Evolutionary conservation across 2,888 invertebrate genomes (phyloP).

Genomic region (Drosophila setosimentum): DNA sequence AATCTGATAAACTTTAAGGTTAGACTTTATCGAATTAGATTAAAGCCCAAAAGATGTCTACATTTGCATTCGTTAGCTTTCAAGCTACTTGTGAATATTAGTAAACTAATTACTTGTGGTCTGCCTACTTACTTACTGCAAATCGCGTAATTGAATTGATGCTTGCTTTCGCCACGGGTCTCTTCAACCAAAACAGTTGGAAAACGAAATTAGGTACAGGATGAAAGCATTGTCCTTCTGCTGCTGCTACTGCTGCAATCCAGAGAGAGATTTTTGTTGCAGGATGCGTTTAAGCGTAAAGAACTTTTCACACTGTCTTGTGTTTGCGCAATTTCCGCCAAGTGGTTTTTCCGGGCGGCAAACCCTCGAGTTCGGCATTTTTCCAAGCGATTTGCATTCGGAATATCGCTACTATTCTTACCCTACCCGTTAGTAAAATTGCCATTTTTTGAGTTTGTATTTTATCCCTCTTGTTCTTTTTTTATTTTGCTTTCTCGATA

Average conservation of each 20-base stretch:
- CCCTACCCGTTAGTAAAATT: neutral
- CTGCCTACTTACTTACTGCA: neutral
- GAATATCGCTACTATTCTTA: neutral
- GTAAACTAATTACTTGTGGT: neutral
- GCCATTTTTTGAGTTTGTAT: neutral
- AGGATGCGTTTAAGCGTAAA: slow-evolving; percentile 43
- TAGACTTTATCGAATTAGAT: neutral
- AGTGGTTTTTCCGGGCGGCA: slow-evolving; percentile 60
- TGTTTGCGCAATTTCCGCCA: slow-evolving; percentile 47
- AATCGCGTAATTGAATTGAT: slow-evolving; percentile 24
- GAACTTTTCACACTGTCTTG: slow-evolving; percentile 21
- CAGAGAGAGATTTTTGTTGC: slow-evolving; percentile 9
- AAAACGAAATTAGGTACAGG: neutral
- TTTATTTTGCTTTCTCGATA: neutral
- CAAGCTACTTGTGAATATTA: neutral
- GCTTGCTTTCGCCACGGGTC: slow-evolving; percentile 14
- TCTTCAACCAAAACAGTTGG: neutral
- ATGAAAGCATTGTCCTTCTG: slow-evolving; percentile 14
- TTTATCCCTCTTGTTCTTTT: neutral
- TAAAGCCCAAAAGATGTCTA: neutral
- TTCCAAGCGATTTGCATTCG: slow-evolving; percentile 54
- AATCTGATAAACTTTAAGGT: slow-evolving; percentile 28
- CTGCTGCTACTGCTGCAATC: slow-evolving; percentile 5
- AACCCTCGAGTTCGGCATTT: slow-evolving; percentile 24
- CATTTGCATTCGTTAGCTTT: neutral